phyloP scores from a whole-genome alignment of 2,113 vertebrate genomes.

The Sylvia atricapilla region DNA sequence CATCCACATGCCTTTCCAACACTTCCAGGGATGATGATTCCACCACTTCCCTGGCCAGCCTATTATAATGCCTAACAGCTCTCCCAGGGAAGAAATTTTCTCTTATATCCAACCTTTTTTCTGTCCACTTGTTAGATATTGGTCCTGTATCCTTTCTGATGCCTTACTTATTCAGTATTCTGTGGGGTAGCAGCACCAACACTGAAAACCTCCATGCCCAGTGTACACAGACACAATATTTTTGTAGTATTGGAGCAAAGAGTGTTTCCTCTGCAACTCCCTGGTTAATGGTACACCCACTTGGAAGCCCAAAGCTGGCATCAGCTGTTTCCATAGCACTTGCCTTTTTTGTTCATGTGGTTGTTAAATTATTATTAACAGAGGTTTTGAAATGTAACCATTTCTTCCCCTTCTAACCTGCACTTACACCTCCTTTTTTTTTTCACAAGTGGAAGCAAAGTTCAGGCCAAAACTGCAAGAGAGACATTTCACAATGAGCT shows the following conservation, averaged over 20 bases:
- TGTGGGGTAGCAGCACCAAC: background rate
- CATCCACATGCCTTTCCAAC: background rate
- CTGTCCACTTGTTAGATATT: background rate
- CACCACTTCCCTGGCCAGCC: background rate
- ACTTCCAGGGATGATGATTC: background rate
- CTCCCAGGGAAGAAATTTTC: background rate
- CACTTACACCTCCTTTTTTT: background rate
- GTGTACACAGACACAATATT: background rate
- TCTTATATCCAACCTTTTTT: background rate
- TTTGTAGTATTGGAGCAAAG: background rate
- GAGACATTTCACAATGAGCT: background rate
- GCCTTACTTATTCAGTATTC: background rate
- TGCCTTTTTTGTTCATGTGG: background rate
- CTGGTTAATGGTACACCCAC: background rate
- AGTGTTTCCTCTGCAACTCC: background rate
- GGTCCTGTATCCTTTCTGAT: background rate
- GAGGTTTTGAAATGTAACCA: background rate
- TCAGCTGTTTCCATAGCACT: background rate
- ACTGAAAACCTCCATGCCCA: background rate
- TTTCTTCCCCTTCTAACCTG: background rate
- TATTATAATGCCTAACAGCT: background rate
- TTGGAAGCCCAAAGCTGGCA: background rate
- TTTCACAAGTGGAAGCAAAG: slow-evolving; percentile 18
- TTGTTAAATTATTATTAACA: background rate
- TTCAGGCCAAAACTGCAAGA: background rate